phyloP scores from a whole-genome alignment of 2,113 vertebrate genomes.

The Elephas maximus region DNA sequence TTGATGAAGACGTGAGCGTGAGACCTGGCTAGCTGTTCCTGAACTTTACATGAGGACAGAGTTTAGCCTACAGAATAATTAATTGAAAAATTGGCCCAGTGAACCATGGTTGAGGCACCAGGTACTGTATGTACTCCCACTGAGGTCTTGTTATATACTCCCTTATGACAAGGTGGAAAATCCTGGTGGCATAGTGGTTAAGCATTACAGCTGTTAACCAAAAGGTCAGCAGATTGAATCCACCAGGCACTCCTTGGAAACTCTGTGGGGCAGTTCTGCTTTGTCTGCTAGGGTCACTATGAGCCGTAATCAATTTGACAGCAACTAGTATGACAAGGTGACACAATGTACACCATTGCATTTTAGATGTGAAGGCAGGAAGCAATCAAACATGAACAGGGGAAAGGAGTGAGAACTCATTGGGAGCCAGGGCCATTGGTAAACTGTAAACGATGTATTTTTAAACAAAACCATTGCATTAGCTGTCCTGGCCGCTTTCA shows the following conservation, averaged over 20 bases:
- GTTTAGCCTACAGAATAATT: not conserved
- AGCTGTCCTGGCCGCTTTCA: not conserved
- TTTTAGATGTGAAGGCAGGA: conserved; percentile 36
- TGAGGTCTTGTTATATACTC: not conserved
- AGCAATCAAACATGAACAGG: not conserved
- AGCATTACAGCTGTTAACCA: no score
- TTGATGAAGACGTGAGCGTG: not conserved
- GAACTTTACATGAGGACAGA: not conserved
- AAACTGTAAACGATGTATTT: not conserved
- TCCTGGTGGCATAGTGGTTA: no score
- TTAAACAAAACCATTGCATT: not conserved
- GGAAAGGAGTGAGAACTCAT: not conserved
- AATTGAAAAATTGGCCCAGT: not conserved
- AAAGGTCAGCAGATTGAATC: no score
- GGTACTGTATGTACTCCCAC: not conserved
- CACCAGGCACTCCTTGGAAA: no score
- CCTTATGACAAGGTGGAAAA: not conserved
- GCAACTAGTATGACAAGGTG: not conserved
- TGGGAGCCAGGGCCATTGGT: not conserved
- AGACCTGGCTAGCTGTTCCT: not conserved
- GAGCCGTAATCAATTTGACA: no score
- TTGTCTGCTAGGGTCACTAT: no score
- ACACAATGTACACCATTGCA: not conserved
- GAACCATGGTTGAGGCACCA: not conserved
- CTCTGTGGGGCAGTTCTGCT: no score